These are phyloP conservation scores for Coluber constrictor DNA, from an alignment of 2,797 vertebrate genomes.

Conservation along the genomic window DNA sequence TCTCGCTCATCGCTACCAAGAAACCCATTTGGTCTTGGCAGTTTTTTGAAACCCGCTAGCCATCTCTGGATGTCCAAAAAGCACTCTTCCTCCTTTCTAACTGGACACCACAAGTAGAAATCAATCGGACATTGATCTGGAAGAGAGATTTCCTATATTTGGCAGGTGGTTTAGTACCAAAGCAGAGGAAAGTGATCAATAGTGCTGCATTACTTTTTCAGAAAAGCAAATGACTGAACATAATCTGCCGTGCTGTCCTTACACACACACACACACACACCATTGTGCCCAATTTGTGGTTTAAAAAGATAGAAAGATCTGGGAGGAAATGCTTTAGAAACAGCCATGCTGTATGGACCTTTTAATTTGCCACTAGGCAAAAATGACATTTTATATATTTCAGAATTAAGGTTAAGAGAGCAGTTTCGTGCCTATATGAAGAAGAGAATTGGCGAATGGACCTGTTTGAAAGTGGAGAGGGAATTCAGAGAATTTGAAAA, in stretches of 20 bases:
- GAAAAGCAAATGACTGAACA: conserved; percentile 21
- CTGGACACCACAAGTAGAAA: conserved; percentile 57
- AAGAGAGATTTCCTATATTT: conserved; percentile 58
- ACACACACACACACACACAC: background rate
- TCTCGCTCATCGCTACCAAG: conserved; percentile 36
- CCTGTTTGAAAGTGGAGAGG: too few species aligned
- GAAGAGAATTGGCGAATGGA: background rate
- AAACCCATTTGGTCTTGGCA: conserved; percentile 10
- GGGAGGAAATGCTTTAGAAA: background rate
- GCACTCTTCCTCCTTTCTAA: conserved; percentile 49
- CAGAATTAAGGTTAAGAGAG: too few species aligned
- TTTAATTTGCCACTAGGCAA: background rate
- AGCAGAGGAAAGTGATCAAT: conserved; percentile 45
- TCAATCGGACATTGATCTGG: conserved; percentile 63
- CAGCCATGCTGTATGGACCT: background rate
- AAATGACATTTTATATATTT: background rate
- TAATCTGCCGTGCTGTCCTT: conserved; percentile 29
- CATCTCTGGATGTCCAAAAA: conserved; percentile 50
- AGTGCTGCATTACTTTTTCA: conserved; percentile 33
- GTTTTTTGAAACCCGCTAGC: conserved; percentile 39
- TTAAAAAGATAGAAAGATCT: conserved; percentile 34
- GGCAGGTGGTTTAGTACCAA: conserved; percentile 46
- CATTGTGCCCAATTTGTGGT: background rate
- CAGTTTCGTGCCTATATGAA: background rate
- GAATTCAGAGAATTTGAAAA: background rate